Base-by-base conservation (phyloP, 1,140 invertebrate genomes). In the Neodiprion pinetum region DNA sequence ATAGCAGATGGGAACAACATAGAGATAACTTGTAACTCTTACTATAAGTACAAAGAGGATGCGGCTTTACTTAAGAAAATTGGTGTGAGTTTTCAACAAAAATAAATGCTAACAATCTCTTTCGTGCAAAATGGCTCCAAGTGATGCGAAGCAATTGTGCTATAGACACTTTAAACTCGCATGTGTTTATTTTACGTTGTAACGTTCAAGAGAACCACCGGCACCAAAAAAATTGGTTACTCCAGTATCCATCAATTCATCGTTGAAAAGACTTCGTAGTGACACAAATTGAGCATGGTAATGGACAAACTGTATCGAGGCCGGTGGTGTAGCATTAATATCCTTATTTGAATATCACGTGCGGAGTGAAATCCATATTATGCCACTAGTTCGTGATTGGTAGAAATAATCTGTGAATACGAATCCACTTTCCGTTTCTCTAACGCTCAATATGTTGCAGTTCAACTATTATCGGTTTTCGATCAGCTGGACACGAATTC, bases 11-110 rank as follows among this genome's bases (percentile, higher is more conserved):
- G 75, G 7, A 78, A 72, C 53, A 88, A 75, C 72, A 88, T 87
- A 9, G 92, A 94, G 80, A 80, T 93, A 21, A 92, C 93, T 0
- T 91, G 90, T 76, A 91, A 94, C 81, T 93, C 92, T n/a, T 94
- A 94, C 83, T 86, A 94, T 79, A 86, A 91, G 53, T 93, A 91
- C 81, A 84, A 88, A 65, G 91, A 93, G 76, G 94, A 95, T 84
- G 90, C 94, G 0, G 83, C 90, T 53, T 84, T 91, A 68, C 80
- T 94, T 4, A 88, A 87, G 23, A 82, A 89, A 77, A 81, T 92
- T 4, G 90, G 90, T 3, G 91, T 91, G 67, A 72, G 83, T 76
- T 76, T 76, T 68, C 83, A 83, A 40, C 28, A 40, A 40, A 40
- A 40, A 40, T 40, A 40, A 40, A 40, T 40, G 28, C 5, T 5